Percentiles rank a stretch among this genome's conserved stretches.
Evolutionary conservation across 2,113 vertebrate species (phyloP).

Genomic region (Corynorhinus townsendii): DNA sequence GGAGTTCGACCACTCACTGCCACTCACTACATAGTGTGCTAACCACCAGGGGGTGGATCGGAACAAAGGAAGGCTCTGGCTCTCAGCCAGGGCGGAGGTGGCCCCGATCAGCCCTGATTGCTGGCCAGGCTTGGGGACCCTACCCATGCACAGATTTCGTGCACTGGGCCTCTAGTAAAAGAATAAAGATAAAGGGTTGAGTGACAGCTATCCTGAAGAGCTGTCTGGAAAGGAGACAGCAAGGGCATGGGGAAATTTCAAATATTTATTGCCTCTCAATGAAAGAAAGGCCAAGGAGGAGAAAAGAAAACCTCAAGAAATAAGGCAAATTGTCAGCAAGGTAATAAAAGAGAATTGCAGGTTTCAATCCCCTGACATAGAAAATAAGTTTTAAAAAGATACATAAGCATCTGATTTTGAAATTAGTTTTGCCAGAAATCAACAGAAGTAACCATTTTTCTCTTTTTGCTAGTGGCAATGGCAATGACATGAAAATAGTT

Average conservation of each 20-base stretch:
- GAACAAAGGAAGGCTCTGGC: too few species aligned
- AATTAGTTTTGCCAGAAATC: background rate
- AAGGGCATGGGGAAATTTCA: background rate
- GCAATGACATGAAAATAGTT: background rate
- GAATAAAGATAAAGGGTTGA: background rate
- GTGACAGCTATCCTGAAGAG: background rate
- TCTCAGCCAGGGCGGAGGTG: too few species aligned
- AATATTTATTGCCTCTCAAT: background rate
- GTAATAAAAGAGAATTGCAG: rapidly evolving
- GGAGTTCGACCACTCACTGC: too few species aligned
- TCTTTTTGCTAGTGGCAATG: background rate
- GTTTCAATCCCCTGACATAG: background rate
- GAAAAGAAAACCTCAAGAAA: background rate
- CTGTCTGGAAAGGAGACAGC: background rate
- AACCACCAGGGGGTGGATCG: too few species aligned
- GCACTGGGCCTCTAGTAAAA: background rate
- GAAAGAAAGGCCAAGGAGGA: conserved; percentile 1
- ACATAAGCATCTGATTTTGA: background rate
- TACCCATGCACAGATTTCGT: too few species aligned
- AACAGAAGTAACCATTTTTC: background rate
- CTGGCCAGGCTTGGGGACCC: too few species aligned
- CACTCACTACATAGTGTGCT: too few species aligned
- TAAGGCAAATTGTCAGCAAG: background rate
- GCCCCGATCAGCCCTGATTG: too few species aligned
- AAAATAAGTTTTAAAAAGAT: background rate